Evolutionary conservation across 2,113 vertebrate genomes (phyloP).

Genomic region (Galbula dea): DNA sequence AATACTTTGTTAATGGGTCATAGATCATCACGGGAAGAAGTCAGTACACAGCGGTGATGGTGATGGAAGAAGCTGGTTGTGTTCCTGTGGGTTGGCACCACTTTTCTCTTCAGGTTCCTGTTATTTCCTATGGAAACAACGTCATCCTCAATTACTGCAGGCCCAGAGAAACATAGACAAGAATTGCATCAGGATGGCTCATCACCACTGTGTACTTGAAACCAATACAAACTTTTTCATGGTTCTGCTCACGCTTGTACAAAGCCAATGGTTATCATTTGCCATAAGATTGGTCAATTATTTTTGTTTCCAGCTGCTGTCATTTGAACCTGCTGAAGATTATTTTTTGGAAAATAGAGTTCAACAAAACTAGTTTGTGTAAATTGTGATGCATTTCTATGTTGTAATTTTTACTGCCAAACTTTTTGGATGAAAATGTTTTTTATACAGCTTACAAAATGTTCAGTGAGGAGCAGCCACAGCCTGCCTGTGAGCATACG

Average conservation of each 20-base stretch:
- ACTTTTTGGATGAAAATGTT: conserved; percentile 77
- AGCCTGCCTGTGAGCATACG: conserved; percentile 38
- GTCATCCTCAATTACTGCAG: conserved; percentile 5
- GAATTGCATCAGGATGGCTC: conserved; percentile 4
- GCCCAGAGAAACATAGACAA: conserved; percentile 14
- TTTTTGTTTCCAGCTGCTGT: conserved; percentile 65
- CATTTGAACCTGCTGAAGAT: conserved; percentile 73
- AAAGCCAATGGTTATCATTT: conserved; percentile 53
- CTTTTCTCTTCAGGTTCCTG: conserved; percentile 62
- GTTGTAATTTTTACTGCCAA: conserved; percentile 80
- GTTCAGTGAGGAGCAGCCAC: conserved; percentile 55
- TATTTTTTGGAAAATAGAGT: conserved; percentile 65
- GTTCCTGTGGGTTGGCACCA: conserved; percentile 31
- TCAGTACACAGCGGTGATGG: conserved; percentile 31
- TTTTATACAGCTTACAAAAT: conserved; percentile 76
- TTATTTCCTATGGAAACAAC: conserved; percentile 81
- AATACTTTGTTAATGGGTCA: not conserved
- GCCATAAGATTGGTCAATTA: conserved; percentile 44
- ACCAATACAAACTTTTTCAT: conserved; percentile 65
- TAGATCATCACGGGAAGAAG: not conserved
- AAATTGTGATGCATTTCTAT: conserved; percentile 72
- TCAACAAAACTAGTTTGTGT: conserved; percentile 66
- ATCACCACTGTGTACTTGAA: conserved; percentile 49
- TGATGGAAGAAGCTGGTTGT: not conserved
- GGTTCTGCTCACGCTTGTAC: conserved; percentile 46